Base-by-base conservation (phyloP, 2,113 vertebrate species). In the Sigmodon hispidus region DNA sequence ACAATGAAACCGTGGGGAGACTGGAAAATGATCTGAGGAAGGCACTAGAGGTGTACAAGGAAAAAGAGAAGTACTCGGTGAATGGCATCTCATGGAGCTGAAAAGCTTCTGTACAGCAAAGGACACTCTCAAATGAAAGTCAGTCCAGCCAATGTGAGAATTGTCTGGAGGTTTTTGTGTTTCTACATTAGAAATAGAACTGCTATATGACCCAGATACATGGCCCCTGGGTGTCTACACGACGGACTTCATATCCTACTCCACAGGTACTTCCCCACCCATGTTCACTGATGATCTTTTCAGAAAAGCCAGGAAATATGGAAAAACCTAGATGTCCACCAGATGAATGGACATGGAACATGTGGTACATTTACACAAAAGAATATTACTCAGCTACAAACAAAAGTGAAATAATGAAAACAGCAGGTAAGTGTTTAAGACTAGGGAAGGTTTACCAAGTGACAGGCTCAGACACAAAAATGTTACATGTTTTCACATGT, bases 21-120 rank as follows among this genome's bases (percentile, higher is more conserved):
- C 16, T 63, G 26, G 57, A 45, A 11, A 31, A 63, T 57, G 57
- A 84, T 43, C 57, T 45, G 12, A 61, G 24, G 43, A 77, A 48
- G 59, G 9, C 43, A 85, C 59, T 34, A 21, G 83, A 85, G 21
- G 12, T 0, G 34, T 5, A 13, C 1, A 45, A 45, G 57, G 48
- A 85, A 1, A 3, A 85, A 22, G 40, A 22, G 0, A 3, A 43
- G 45, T 1, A 8, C 40, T 34, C 48, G 61, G 48, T 19, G 9
- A 67, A 36, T 24, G 31, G 17, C 10, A 48, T 36, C 61, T 36
- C 31, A 36, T 67, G 43, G 36, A 86, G 22, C 43, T 48, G 10
- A 19, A 67, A 67, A 24, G 40, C 15, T 45, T 63, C 81, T 63
- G 24, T 19, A 31, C 81, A 84, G 31, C 29, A 65, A 22, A 67